Percentiles rank a stretch among this genome's conserved stretches.
Evolutionary conservation across 1,140 invertebrate species (phyloP).

Genomic region (Pseudoatta argentina): DNA sequence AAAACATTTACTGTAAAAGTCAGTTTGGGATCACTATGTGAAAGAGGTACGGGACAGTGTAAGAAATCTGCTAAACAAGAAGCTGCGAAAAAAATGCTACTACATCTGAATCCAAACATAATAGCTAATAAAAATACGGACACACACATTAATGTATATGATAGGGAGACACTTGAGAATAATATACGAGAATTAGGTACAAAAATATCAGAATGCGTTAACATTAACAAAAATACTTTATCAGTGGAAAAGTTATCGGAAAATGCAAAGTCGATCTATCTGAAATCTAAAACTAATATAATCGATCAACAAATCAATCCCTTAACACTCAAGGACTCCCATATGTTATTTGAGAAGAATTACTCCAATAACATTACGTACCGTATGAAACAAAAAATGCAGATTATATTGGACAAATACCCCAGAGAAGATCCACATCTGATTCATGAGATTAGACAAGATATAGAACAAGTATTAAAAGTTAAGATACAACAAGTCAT

Average conservation of each 20-base stretch:
- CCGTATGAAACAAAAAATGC: background rate
- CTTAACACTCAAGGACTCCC: background rate
- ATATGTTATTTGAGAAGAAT: background rate
- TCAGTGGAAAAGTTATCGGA: background rate
- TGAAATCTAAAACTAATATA: background rate
- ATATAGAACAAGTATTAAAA: background rate
- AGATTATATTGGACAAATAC: background rate
- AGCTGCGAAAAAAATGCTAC: constrained; percentile 25
- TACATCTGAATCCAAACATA: background rate
- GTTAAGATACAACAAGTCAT: background rate
- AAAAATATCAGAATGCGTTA: background rate
- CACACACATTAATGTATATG: too few relatives aligned
- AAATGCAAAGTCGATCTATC: background rate
- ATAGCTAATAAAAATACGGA: background rate
- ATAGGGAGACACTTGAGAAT: background rate
- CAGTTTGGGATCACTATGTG: background rate
- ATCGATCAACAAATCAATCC: too few relatives aligned
- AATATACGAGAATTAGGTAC: constrained; percentile 3
- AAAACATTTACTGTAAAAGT: background rate
- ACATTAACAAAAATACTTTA: background rate
- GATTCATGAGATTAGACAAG: background rate
- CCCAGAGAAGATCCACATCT: too few relatives aligned
- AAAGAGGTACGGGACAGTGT: background rate
- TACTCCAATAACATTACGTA: background rate
- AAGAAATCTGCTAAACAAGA: constrained; percentile 49